Evolutionary conservation across 2,888 invertebrate species (phyloP).

Genomic region (Dolichopus griseipennis): DNA sequence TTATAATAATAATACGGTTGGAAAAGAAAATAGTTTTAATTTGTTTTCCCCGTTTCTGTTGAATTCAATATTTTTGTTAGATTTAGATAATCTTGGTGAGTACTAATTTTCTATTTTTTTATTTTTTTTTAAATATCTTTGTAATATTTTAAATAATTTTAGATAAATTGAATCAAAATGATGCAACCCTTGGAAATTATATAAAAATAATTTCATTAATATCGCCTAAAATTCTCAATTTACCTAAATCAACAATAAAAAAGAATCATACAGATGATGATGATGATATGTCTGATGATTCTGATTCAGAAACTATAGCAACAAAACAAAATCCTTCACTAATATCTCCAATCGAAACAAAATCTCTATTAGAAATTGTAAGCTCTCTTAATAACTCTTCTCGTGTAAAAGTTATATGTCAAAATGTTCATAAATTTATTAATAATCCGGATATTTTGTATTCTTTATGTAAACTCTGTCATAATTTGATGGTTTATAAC

Average conservation of each 20-base stretch:
- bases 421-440: conserved; percentile 39
- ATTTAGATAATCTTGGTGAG: conserved; percentile 35
- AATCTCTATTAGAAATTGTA: conserved; percentile 42
- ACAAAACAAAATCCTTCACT: conserved; percentile 14
- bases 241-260: conserved; percentile 37
- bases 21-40: conserved; percentile 22
- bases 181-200: conserved; percentile 30
- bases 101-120: not conserved
- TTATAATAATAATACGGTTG: conserved; percentile 12
- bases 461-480: conserved; percentile 68
- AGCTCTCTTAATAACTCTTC: conserved; percentile 57
- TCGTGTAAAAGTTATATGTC: conserved; percentile 47
- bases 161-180: conserved; percentile 30
- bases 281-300: conserved; percentile 30
- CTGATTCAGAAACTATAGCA: conserved; percentile 29
- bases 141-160: conserved; percentile 11
- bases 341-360: conserved; percentile 28
- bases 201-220: conserved; percentile 38
- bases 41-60: conserved; percentile 34
- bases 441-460: conserved; percentile 51
- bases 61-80: conserved; percentile 38
- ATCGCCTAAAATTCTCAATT: conserved; percentile 35
- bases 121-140: not conserved
- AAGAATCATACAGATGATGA: conserved; percentile 23
- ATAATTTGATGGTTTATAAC: conserved; percentile 72